Evolutionary conservation across 2,888 invertebrate species (phyloP), one percentile per base, ranked within the genome.

Genomic region (Agriopis aurantiaria): DNA sequence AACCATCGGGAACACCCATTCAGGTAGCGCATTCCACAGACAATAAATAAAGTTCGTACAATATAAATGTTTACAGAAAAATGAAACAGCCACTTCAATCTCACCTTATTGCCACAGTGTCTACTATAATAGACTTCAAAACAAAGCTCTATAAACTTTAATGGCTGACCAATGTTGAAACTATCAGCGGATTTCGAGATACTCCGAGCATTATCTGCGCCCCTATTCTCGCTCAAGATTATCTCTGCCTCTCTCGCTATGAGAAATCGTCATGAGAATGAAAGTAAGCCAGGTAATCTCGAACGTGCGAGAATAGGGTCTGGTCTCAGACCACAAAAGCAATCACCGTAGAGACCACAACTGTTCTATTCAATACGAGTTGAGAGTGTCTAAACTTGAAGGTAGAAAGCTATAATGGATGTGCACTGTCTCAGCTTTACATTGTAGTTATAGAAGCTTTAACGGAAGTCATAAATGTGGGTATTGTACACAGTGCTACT

Each of bases 291-390:
- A 57, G 11, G 4, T 45, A 17, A 43, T 46, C 12, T 46, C 46
- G 58, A 58, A 0, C n/a, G 8, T 12, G 9, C 46, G 3, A 46
- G 58, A 58, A 46, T 23, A 58, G n/a, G 7, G 11, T 3, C 45
- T 17, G 17, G 17, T 17, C 10, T 57, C 14, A 14, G 70, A 76
- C 72, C 76, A 68, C 76, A 73, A 69, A 70, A 74, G 73, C 75
- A 73, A 75, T 75, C 75, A 72, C 56, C 60, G 68, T 62, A 49
- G 49, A 45, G 41, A 74, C 75, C 78, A 65, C 75, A 78, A 71
- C 57, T 51, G 60, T 66, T 72, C 48, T 63, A 63, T 70, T 72
- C 55, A 67, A 53, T 45, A 59, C 51, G 11, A 64, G 45, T 55
- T 49, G 46, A 57, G 56, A 51, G 14, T 64, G 60, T 69, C 61